A percentile compares a stretch with the other conserved stretches of the same genome.
Conservation (phyloP, 2,113 vertebrate species). For the Myrmecophaga tridactyla region DNA sequence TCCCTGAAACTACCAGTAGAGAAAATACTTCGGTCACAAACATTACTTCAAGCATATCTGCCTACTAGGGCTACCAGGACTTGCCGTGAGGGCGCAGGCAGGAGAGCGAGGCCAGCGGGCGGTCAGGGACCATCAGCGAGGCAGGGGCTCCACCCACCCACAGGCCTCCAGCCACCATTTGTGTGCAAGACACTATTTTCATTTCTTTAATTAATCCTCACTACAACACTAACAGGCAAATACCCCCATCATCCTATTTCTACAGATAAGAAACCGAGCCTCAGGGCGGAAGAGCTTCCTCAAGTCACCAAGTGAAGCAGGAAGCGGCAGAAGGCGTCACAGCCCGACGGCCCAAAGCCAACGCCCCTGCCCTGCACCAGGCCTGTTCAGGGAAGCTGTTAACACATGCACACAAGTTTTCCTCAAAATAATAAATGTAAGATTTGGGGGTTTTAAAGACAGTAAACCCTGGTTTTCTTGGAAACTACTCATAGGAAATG, state of each 20-base stretch:
- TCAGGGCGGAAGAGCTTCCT: neutral
- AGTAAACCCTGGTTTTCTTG: neutral
- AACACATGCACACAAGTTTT: neutral
- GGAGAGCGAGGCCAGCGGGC: fast-evolving
- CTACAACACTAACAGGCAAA: fast-evolving
- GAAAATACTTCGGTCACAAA: neutral
- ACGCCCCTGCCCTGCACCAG: neutral
- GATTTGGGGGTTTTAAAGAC: neutral
- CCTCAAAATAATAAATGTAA: neutral
- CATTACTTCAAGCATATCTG: neutral
- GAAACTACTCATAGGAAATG: neutral
- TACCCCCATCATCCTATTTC: fast-evolving
- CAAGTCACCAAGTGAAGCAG: neutral
- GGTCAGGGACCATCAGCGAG: too few species aligned
- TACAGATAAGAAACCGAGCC: fast-evolving
- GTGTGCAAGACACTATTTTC: neutral
- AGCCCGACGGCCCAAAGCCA: fast-evolving
- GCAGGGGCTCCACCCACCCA: too few species aligned
- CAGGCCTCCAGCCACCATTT: too few species aligned
- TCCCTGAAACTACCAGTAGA: neutral
- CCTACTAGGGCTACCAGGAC: neutral
- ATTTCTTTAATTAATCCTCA: fast-evolving
- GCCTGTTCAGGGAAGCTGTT: fast-evolving
- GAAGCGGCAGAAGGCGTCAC: fast-evolving
- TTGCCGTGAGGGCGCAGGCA: neutral